Percentiles rank a stretch among this genome's conserved stretches.
phyloP scores from a whole-genome alignment of 2,113 vertebrate species.

The Nesoenas mayeri region DNA sequence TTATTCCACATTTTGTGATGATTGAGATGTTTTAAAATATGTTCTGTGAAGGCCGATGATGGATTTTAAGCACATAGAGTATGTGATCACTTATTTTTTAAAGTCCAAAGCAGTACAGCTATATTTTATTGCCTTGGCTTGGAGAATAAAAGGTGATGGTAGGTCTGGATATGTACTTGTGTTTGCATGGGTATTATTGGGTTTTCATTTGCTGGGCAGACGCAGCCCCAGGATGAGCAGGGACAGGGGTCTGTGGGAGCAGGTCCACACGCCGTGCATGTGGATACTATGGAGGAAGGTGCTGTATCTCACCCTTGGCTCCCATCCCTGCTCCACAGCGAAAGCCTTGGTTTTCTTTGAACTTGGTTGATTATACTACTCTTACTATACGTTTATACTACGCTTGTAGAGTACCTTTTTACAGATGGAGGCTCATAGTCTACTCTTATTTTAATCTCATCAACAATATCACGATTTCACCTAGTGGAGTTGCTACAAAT shows the following conservation, averaged over 20 bases:
- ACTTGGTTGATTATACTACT: neutral
- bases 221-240: neutral
- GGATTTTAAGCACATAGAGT: conserved; percentile 25
- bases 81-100: conserved; percentile 2
- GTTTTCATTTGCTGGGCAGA: neutral
- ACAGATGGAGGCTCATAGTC: neutral
- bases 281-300: neutral
- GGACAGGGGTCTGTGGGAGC: neutral
- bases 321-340: neutral
- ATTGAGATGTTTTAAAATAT: conserved; percentile 14
- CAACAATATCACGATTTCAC: neutral
- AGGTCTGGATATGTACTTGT: neutral
- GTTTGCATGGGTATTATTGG: neutral
- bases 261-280: accelerated
- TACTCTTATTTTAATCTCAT: conserved; percentile 24
- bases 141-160: neutral
- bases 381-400: neutral
- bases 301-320: neutral
- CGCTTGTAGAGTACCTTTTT: neutral
- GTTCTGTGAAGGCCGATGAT: conserved; percentile 12
- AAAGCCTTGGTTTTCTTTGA: neutral
- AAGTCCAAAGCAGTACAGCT: conserved; percentile 1
- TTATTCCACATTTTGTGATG: neutral
- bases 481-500: neutral
- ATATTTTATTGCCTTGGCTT: conserved; percentile 16